Evolutionary conservation across 2,113 vertebrate species (phyloP).

Genomic region (Seriola rivoliana): DNA sequence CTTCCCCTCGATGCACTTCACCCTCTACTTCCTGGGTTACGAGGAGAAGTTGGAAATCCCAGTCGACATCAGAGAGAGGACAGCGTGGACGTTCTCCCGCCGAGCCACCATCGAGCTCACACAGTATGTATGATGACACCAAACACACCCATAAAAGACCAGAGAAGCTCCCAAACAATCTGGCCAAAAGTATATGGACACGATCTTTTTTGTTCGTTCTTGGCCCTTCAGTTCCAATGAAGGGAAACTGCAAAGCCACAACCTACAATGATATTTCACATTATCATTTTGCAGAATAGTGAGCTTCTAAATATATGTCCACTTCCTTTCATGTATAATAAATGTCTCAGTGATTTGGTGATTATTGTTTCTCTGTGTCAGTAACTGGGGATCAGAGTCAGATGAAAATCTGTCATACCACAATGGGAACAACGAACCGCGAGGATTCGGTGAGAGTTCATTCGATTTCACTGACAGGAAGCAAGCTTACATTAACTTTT

Average conservation of each 20-base stretch:
- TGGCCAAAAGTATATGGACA: background rate
- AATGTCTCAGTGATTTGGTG: background rate
- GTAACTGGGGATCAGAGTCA: slow-evolving; percentile 92
- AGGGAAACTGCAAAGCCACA: no score
- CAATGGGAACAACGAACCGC: slow-evolving; percentile 88
- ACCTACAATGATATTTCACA: no score
- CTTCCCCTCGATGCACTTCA: slow-evolving; percentile 66
- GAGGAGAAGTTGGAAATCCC: slow-evolving; percentile 64
- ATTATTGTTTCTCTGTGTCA: slow-evolving; percentile 51
- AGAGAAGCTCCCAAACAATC: background rate
- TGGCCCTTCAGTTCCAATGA: no score
- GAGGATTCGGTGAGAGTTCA: slow-evolving; percentile 86
- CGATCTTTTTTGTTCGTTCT: no score
- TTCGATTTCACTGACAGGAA: no score
- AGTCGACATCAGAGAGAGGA: slow-evolving; percentile 48
- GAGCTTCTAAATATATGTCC: no score
- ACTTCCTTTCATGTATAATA: no score
- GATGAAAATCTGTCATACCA: slow-evolving; percentile 88
- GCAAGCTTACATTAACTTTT: no score
- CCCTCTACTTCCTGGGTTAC: slow-evolving; percentile 62
- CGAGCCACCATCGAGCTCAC: slow-evolving; percentile 60
- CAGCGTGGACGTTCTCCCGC: slow-evolving; percentile 67
- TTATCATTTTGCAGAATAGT: no score
- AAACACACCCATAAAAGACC: no score
- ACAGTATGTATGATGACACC: slow-evolving; percentile 33